Base-by-base conservation (phyloP, 2,113 vertebrate species). In the Hydrochoerus hydrochaeris region DNA sequence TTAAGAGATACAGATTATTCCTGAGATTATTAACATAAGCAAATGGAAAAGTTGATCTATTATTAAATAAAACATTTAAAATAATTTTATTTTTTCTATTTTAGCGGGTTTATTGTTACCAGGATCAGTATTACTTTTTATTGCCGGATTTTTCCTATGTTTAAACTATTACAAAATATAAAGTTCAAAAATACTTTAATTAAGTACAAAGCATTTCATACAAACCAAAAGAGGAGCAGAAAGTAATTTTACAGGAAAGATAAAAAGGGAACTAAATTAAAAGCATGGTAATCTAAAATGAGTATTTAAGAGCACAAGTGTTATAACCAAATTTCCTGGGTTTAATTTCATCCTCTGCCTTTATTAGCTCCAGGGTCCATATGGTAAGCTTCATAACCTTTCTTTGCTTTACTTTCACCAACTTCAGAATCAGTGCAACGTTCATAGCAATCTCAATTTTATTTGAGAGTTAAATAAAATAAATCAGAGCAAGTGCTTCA, bases 141-240 rank as follows among this genome's bases (percentile, higher is more conserved):
- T 38, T 41, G 9, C 9, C 38, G 10, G 8, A 60, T 12, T 90
- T 91, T 91, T 86, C 60, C 30, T 5, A 32, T 94, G 7, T 87
- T 85, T 94, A 60, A 78, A 58, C 86, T 82, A 80, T 26, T 67
- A 67, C 28, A 49, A 83, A 58, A 85, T 67, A 57, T 1, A 19
- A 90, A 92, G 14, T 93, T 35, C 46, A 84, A 52, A 65, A 46
- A 35, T 69, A 83, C 84, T 84, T 97, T 54, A 89, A 89, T 82
- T 95, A 73, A 80, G 75, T 77, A 69, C 22, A 78, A 90, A 88
- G 35, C 67, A 32, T n/a, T 91, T 81, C 14, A n/a, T 69, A 49
- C 58, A 58, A 57, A 71, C 35, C 44, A 46, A 65, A 90, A 88
- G 41, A 86, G 20, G 35, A 38, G 1, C 9, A 71, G 73, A 91